These are phyloP conservation scores for Dorcus hopei DNA, from an alignment of 2,888 invertebrate genomes.

Conservation along the genomic window DNA sequence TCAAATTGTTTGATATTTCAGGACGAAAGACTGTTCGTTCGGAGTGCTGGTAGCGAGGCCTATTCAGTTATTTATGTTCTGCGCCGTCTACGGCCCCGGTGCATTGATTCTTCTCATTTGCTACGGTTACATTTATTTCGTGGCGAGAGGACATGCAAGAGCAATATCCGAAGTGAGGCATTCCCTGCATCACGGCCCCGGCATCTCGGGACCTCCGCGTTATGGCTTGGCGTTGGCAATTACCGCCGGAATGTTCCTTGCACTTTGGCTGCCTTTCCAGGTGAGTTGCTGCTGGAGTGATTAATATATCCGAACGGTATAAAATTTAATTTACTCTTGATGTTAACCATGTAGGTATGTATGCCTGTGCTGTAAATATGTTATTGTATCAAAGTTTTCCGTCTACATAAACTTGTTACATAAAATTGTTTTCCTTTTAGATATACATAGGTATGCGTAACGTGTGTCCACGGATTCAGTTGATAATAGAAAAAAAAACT, in stretches of 20 bases:
- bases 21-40: conserved; percentile 51
- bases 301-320: neutral
- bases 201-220: conserved; percentile 47
- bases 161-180: conserved; percentile 62
- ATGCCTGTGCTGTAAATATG: too few relatives aligned
- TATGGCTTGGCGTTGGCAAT: conserved; percentile 62
- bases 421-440: too few relatives aligned
- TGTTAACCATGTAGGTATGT: too few relatives aligned
- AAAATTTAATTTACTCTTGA: too few relatives aligned
- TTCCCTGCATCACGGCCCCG: conserved; percentile 49
- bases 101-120: conserved; percentile 57
- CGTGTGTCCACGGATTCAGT: too few relatives aligned
- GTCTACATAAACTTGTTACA: too few relatives aligned
- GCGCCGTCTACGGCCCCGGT: conserved; percentile 60
- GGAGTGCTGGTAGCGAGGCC: conserved; percentile 52
- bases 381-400: too few relatives aligned
- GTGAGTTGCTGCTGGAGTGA: conserved; percentile 36
- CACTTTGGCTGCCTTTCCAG: conserved; percentile 62
- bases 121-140: conserved; percentile 62
- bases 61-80: conserved; percentile 56
- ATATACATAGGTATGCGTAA: too few relatives aligned
- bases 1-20: conserved; percentile 32
- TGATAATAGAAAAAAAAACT: too few relatives aligned
- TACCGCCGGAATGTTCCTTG: conserved; percentile 60
- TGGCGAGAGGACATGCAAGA: conserved; percentile 61